phyloP scores from a whole-genome alignment of 2,888 invertebrate genomes.

The Gymnoscelis rufifasciata region DNA sequence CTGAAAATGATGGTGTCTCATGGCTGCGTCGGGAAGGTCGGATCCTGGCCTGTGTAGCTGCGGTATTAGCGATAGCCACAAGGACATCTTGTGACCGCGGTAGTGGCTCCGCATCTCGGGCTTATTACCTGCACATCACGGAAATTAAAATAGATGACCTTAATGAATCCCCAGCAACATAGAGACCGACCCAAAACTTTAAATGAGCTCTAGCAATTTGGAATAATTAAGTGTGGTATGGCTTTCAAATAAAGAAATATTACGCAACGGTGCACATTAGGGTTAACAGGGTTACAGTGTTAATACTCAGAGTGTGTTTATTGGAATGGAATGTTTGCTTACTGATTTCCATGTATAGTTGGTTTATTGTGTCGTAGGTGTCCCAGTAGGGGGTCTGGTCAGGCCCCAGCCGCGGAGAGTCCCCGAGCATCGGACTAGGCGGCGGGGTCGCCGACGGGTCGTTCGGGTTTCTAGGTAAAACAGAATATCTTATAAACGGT shows the following conservation, averaged over 20 bases:
- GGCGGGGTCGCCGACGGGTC: slow-evolving; percentile 75
- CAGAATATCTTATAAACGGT: too few species aligned
- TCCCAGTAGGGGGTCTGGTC: slow-evolving; percentile 89
- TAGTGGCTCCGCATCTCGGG: slow-evolving; percentile 93
- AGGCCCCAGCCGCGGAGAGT: slow-evolving; percentile 58
- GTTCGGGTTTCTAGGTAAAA: slow-evolving; percentile 82
- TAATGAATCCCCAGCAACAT: slow-evolving; percentile 32
- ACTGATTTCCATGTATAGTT: slow-evolving; percentile 91
- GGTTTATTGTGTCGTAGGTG: slow-evolving; percentile 93
- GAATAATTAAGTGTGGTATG: slow-evolving; percentile 22
- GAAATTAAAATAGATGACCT: slow-evolving; percentile 51
- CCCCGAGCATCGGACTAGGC: slow-evolving; percentile 72
- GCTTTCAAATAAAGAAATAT: slow-evolving; percentile 19
- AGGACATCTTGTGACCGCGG: slow-evolving; percentile 94
- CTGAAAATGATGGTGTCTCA: slow-evolving; percentile 92
- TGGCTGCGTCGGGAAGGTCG: slow-evolving; percentile 86
- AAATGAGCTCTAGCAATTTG: slow-evolving; percentile 32
- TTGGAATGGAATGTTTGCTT: slow-evolving; percentile 44
- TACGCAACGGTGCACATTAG: slow-evolving; percentile 15
- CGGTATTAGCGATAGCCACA: slow-evolving; percentile 94
- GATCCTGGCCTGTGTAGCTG: slow-evolving; percentile 91
- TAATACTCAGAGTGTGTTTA: background rate
- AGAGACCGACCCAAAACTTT: slow-evolving; percentile 48
- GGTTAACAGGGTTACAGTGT: slow-evolving; percentile 12
- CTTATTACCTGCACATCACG: slow-evolving; percentile 76